Percentiles rank a stretch among this genome's conserved stretches.
phyloP scores from a whole-genome alignment of 1,140 invertebrate genomes.

The Piezodorus guildinii region DNA sequence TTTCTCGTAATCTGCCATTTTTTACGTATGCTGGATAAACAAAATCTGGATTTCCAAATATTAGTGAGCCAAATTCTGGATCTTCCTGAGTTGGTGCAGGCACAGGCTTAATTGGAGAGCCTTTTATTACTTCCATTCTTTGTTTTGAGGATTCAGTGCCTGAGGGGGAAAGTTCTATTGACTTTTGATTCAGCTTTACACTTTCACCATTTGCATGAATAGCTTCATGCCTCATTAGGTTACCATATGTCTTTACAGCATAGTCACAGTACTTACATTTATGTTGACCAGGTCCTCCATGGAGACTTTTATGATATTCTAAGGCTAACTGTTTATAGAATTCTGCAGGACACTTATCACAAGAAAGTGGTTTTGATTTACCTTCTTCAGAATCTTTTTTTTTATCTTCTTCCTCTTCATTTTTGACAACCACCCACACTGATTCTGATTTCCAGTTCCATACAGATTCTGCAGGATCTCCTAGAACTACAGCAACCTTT shows the following conservation, averaged over 20 bases:
- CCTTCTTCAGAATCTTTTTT: constrained; percentile 15
- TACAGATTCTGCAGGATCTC: constrained; percentile 25
- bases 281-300: constrained; percentile 52
- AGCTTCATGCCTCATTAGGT: constrained; percentile 60
- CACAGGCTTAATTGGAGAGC: neutral
- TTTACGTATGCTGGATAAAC: constrained; percentile 61
- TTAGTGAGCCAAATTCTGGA: constrained; percentile 51
- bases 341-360: constrained; percentile 53
- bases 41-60: constrained; percentile 62
- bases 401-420: constrained; percentile 13
- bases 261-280: constrained; percentile 77
- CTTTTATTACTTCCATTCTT: constrained; percentile 40
- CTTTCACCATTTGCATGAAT: constrained; percentile 37
- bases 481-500: constrained; percentile 39
- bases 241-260: constrained; percentile 61
- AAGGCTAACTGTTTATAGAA: constrained; percentile 56
- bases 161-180: constrained; percentile 40
- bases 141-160: constrained; percentile 49
- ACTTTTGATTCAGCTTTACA: constrained; percentile 23
- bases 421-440: constrained; percentile 35
- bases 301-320: constrained; percentile 58
- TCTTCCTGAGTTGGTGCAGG: constrained; percentile 34
- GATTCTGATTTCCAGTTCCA: constrained; percentile 29
- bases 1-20: constrained; percentile 60
- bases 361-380: constrained; percentile 36